Percentiles rank a stretch among this genome's conserved stretches.
These are phyloP conservation scores for Encarsia formosa DNA, from an alignment of 2,888 invertebrate species.

Conservation along the genomic window DNA sequence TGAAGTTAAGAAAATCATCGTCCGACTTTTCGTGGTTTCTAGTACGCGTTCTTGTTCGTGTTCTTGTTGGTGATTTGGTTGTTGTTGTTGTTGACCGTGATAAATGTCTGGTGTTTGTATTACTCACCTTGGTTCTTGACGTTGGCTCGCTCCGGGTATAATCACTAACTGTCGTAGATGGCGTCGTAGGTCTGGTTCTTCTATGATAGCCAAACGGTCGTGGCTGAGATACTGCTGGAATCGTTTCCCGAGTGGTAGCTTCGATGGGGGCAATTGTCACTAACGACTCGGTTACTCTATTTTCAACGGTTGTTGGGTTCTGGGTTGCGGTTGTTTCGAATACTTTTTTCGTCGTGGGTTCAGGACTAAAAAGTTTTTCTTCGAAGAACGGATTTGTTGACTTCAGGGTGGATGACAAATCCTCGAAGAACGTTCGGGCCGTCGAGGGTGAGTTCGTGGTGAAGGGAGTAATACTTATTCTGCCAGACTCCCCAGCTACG, in stretches of 20 bases:
- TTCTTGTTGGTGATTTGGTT: conserved; percentile 27
- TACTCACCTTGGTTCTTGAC: conserved; percentile 47
- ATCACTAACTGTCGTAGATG: conserved; percentile 33
- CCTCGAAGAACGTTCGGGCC: conserved; percentile 9
- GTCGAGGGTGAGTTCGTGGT: conserved; percentile 20
- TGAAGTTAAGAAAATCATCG: conserved; percentile 20
- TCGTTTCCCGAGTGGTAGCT: conserved; percentile 29
- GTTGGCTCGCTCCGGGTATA: conserved; percentile 30
- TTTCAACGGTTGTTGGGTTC: conserved; percentile 39
- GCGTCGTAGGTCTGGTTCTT: conserved; percentile 49
- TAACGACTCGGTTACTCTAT: conserved; percentile 34
- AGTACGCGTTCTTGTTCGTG: conserved; percentile 32
- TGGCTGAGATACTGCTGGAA: conserved; percentile 53
- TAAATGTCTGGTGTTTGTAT: conserved; percentile 44
- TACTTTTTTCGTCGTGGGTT: conserved; percentile 8
- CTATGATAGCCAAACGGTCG: conserved; percentile 56
- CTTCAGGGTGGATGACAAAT: conserved; percentile 15
- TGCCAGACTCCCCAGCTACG: conserved; percentile 23
- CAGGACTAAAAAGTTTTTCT: conserved; percentile 14
- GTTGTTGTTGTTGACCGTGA: conserved; percentile 42
- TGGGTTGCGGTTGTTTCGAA: conserved; percentile 9
- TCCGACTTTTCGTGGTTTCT: conserved; percentile 37
- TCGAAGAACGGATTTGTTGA: conserved; percentile 14
- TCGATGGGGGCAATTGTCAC: conserved; percentile 24
- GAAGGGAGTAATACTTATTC: conserved; percentile 24